Base-by-base conservation (phyloP, 2,797 vertebrate genomes). In the Phalloptychus januarius region DNA sequence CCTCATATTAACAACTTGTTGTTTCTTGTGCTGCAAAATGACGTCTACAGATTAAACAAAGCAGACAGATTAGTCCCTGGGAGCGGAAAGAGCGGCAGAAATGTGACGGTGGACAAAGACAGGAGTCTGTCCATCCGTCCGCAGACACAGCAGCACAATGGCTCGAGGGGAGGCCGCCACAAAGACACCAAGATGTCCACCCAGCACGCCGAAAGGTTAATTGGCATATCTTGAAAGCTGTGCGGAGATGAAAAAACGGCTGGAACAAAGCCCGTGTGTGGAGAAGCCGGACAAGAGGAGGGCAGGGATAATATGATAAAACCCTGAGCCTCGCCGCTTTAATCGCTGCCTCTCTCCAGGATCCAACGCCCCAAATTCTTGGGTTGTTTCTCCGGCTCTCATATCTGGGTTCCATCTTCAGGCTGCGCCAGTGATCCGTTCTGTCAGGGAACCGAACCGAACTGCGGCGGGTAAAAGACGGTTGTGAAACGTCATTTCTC, bases 181-280 rank as follows among this genome's bases (percentile, higher is more conserved):
- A 94, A 94, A 94, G 94, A 94, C 94, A 93, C 91, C 88, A 83
- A 93, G 92, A 94, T 92, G 93, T 94, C 93, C 93, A 91, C 91
- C 89, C 92, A 80, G 91, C 81, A 50, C 58, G 83, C 92, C 94
- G 89, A 95, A 96, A 96, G 94, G 95, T 96, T 96, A 95, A 96
- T 95, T 95, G 95, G 94, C 93, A 93, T 91, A 91, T 94, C 95
- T 94, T 94, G 93, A 95, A 95, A 94, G 94, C 92, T 61, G 88
- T 89, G 78, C 82, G 4, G 91, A 91, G 92, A 95, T 95, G 93
- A 95, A 94, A 96, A 93, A 93, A 90, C 83, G 80, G 75, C 79
- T 82, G 91, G 92, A 94, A 95, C 94, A 95, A 95, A 95, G 89
- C 87, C 6, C 2, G 81, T 90, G 89, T 75, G 91, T 89, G 91